Evolutionary conservation across 1,140 invertebrate genomes (phyloP).

Genomic region (Dryas iulia): DNA sequence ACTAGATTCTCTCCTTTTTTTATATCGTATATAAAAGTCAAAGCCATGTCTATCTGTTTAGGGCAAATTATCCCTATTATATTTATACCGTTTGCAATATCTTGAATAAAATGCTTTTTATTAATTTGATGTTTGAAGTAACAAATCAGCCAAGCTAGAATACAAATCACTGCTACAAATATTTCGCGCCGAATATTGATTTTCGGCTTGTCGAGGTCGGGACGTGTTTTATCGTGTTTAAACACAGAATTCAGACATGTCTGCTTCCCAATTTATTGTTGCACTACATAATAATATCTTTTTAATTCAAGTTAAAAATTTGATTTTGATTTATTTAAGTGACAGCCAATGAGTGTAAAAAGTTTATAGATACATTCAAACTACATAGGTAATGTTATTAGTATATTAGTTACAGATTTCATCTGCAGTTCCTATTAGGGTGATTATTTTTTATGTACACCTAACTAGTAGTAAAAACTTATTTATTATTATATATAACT

Average conservation of each 20-base stretch:
- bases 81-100: neutral
- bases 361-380: neutral
- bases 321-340: neutral
- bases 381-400: too few species aligned
- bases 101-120: neutral
- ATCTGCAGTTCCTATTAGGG: too few species aligned
- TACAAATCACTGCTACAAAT: slow-evolving; percentile 12
- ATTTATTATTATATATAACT: too few species aligned
- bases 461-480: too few species aligned
- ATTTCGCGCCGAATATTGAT: slow-evolving; percentile 24
- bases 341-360: neutral
- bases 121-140: neutral
- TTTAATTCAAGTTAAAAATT: neutral
- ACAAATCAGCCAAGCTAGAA: neutral
- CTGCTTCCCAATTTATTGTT: neutral
- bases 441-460: too few species aligned
- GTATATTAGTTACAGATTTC: too few species aligned
- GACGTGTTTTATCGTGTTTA: slow-evolving; percentile 18
- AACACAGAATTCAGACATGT: slow-evolving; percentile 3
- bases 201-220: slow-evolving; percentile 20
- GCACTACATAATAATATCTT: neutral
- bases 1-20: too few species aligned
- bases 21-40: too few species aligned
- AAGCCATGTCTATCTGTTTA: too few species aligned
- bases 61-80: too few species aligned